Evolutionary conservation across 2,113 vertebrate genomes (phyloP).

Genomic region (Dendropsophus ebraccatus): DNA sequence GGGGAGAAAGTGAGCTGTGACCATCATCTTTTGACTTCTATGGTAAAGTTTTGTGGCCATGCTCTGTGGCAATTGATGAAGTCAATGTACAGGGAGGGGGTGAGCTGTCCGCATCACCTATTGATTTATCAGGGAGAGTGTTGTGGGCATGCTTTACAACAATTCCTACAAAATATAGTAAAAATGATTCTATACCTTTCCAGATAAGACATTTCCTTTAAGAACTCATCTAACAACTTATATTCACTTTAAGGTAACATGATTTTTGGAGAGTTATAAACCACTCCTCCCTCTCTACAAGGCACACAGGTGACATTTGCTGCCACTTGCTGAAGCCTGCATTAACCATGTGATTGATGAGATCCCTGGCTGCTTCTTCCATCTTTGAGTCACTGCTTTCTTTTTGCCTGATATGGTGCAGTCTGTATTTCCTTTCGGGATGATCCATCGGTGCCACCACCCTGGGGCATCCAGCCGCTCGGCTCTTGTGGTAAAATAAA

Average conservation of each 20-base stretch:
- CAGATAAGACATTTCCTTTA: no score
- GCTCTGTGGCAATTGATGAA: no score
- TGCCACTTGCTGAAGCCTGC: background rate
- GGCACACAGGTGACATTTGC: background rate
- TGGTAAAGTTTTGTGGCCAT: no score
- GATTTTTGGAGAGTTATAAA: background rate
- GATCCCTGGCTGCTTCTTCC: background rate
- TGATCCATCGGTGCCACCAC: background rate
- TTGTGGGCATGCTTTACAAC: no score
- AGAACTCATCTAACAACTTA: background rate
- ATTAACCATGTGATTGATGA: background rate
- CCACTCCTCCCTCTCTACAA: background rate
- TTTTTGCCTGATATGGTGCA: background rate
- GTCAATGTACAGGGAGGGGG: no score
- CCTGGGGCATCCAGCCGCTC: background rate
- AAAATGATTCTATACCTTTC: no score
- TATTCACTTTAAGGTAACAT: background rate
- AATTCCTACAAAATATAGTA: no score
- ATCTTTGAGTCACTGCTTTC: background rate
- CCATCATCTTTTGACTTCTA: no score
- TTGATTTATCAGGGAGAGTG: no score
- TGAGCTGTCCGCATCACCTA: no score
- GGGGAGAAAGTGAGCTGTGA: no score
- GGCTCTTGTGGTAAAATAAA: background rate
- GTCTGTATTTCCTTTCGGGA: background rate